phyloP scores from a whole-genome alignment of 2,888 invertebrate species.

The Amiota minor region DNA sequence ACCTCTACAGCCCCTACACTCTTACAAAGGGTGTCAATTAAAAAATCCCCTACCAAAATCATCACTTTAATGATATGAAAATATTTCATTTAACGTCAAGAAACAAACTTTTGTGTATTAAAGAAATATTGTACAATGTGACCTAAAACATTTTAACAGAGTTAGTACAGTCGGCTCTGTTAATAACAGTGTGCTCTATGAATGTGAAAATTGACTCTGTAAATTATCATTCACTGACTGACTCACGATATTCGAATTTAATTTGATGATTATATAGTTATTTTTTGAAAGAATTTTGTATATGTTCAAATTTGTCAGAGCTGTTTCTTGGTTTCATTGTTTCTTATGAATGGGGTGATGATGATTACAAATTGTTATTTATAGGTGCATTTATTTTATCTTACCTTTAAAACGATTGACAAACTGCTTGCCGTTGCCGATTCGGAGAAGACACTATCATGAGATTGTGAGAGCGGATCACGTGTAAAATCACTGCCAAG shows the following conservation, averaged over 20 bases:
- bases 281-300: neutral
- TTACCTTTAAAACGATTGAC: conserved; percentile 72
- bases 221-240: no score
- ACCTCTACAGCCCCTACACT: neutral
- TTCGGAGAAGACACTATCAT: conserved; percentile 92
- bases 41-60: no score
- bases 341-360: neutral
- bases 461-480: conserved; percentile 85
- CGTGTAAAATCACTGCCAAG: conserved; percentile 68
- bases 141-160: no score
- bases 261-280: conserved; percentile 15
- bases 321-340: neutral
- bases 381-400: conserved; percentile 36
- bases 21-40: no score
- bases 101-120: no score
- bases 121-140: no score
- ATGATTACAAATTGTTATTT: neutral
- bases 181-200: no score
- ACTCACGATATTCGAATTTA: neutral
- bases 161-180: no score
- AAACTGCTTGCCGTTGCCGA: conserved; percentile 73
- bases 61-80: no score
- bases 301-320: neutral
- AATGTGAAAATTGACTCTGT: no score
- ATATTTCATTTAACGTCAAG: no score